phyloP scores from a whole-genome alignment of 2,888 invertebrate species.

The Stenodera caucasica region DNA sequence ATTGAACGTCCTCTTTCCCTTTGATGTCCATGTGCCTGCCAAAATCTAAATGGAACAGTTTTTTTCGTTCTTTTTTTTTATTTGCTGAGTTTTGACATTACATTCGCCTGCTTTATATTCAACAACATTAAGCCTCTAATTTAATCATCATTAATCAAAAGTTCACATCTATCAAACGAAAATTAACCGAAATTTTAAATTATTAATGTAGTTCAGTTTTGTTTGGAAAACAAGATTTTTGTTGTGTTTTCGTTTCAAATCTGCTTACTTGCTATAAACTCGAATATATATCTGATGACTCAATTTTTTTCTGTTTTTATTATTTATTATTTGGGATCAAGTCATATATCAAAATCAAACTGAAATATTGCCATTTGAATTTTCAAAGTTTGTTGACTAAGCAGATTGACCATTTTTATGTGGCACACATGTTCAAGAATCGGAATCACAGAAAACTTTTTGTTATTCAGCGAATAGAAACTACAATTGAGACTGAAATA shows the following conservation, averaged over 20 bases:
- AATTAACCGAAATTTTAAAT: too few species aligned
- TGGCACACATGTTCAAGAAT: neutral
- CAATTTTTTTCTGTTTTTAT: neutral
- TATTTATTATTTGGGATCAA: slow-evolving; percentile 6
- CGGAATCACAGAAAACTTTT: neutral
- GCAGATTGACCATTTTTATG: slow-evolving; percentile 1
- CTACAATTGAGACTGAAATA: too few species aligned
- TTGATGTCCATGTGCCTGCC: too few species aligned
- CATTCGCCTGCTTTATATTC: too few species aligned
- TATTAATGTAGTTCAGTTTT: too few species aligned
- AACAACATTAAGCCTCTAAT: too few species aligned
- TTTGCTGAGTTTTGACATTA: too few species aligned
- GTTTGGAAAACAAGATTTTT: neutral
- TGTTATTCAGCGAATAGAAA: neutral
- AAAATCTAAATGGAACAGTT: too few species aligned
- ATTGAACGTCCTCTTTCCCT: too few species aligned
- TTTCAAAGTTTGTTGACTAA: slow-evolving; percentile 1
- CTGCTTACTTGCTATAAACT: neutral
- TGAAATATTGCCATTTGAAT: neutral
- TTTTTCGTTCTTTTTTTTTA: too few species aligned
- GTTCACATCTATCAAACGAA: too few species aligned
- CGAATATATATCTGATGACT: neutral
- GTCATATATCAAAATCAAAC: neutral
- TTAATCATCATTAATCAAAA: too few species aligned
- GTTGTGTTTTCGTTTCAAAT: neutral